These are phyloP conservation scores for Agriotes lineatus DNA, from an alignment of 2,888 invertebrate genomes.

Conservation along the genomic window DNA sequence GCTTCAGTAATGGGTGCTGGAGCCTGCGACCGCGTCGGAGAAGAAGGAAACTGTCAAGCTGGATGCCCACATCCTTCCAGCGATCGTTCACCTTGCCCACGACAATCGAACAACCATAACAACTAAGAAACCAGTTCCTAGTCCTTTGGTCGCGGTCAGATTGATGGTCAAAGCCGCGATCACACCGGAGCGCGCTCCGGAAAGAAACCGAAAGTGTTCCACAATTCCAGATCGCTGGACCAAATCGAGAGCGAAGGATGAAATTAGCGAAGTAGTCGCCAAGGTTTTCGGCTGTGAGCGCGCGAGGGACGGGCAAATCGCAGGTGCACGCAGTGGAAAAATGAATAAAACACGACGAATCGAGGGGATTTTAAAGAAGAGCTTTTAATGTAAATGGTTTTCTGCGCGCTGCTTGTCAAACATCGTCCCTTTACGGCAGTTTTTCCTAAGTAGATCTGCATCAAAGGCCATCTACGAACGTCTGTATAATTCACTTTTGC, in stretches of 20 bases:
- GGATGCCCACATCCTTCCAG: slow-evolving; percentile 18
- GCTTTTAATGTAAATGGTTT: slow-evolving; percentile 20
- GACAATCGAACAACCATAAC: slow-evolving; percentile 45
- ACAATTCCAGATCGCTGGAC: slow-evolving; percentile 35
- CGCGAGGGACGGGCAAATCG: background rate
- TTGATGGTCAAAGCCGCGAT: slow-evolving; percentile 54
- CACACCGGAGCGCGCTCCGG: slow-evolving; percentile 45
- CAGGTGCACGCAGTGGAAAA: background rate
- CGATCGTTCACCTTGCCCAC: slow-evolving; percentile 41
- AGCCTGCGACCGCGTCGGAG: too few relatives aligned
- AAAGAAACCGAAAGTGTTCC: slow-evolving; percentile 48
- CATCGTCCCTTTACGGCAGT: slow-evolving; percentile 5
- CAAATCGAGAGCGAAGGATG: slow-evolving; percentile 22
- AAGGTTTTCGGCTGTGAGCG: background rate
- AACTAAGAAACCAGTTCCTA: slow-evolving; percentile 52
- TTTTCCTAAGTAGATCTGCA: slow-evolving; percentile 16
- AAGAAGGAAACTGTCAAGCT: slow-evolving; percentile 19
- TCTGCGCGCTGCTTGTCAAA: slow-evolving; percentile 10
- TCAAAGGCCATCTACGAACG: slow-evolving; percentile 15
- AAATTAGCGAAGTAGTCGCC: slow-evolving; percentile 15
- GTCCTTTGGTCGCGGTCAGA: slow-evolving; percentile 51
- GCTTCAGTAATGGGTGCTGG: too few relatives aligned
- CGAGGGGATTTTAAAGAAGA: background rate
- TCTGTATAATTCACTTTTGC: slow-evolving; percentile 13
- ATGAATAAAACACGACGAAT: slow-evolving; percentile 8